Base-by-base conservation (phyloP, 2,797 vertebrate genomes). In the Tenualosa thibaudeaui region DNA sequence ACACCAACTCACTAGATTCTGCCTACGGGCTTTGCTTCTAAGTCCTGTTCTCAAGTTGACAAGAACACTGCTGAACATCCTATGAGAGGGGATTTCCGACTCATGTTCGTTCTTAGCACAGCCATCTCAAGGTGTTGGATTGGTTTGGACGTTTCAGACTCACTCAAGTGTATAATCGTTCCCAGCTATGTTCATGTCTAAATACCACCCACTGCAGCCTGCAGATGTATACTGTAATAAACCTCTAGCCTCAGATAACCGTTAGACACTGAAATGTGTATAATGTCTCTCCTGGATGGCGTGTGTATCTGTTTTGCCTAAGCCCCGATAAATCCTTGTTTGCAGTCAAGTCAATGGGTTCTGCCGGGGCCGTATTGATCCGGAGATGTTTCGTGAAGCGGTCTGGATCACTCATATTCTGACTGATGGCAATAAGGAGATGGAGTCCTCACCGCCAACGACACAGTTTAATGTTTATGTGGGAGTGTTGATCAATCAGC, bases 381-480 rank as follows among this genome's bases (percentile, higher is more conserved):
- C 24, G 78, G 24, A 58, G 83, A 68, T 31, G 84, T 89, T 83
- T 85, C 62, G 82, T 88, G 85, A 88, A 87, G 86, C 75, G 65
- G 65, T 62, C 31, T 10, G 53, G 78, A 85, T 87, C 81, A 81
- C 81, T 43, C 75, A 17, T 62, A 81, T 71, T 82, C 84, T 62
- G 78, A 84, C 60, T 43, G 78, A 8, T 17, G 56, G 56, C 78
- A 65, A 84, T 82, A 81, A 75, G 60, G 85, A 68, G 60, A 86
- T 85, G 60, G 83, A 86, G 88, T 88, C 83, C 86, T 89, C 82
- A 81, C 75, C 58, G 85, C 87, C 84, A 84, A 88, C 86, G 1
- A 58, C 78, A 40, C 84, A 56, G 82, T 84, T 75, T 88, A 78
- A 85, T 86, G 83, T 86, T 86, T 83, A 83, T 82, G 83, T 85